Evolutionary conservation across 2,888 invertebrate genomes (phyloP), one percentile per base, ranked within the genome.

Genomic region (Yponomeuta cagnagella): DNA sequence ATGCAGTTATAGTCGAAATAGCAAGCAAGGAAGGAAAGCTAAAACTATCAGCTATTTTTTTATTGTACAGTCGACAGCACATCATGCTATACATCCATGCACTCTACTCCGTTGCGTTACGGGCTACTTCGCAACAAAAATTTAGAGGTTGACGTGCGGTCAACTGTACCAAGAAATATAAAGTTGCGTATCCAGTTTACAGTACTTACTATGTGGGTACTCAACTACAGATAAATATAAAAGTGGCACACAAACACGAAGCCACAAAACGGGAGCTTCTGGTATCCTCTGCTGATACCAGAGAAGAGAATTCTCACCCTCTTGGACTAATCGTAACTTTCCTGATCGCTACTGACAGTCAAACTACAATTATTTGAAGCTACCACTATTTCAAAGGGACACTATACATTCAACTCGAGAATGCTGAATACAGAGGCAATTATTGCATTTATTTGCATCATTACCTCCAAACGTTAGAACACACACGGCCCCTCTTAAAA

Each of bases 251-350:
- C 33, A 12, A 4, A 68, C 15, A 68, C 48, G n/a, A 23, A 68
- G 48, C 69, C 63, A 33, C 63, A 63, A 70, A 33, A 71, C 73
- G 87, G 88, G 79, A 82, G 90, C 83, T 92, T 90, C 91, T 80
- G 82, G 85, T 90, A 43, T 77, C 86, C 91, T 92, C 91, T 92
- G 91, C 91, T 90, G 70, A 70, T 75, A 72, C 80, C 90, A 91
- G 91, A 91, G 90, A 85, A 89, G 86, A 82, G 89, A 90, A 92
- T 82, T 77, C 85, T 77, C 74, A 77, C 87, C 88, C 82, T 79
- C 74, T 76, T 58, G 52, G 52, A 58, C 52, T 58, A 6, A 58
- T 58, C 52, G 23, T 15, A 58, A 12, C 52, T 52, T 52, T 23
- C 23, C 52, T 52, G 52, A 52, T 58, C 67, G 9, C 68, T 52